phyloP scores from a whole-genome alignment of 2,797 vertebrate genomes.

The Molossus alvarezi region DNA sequence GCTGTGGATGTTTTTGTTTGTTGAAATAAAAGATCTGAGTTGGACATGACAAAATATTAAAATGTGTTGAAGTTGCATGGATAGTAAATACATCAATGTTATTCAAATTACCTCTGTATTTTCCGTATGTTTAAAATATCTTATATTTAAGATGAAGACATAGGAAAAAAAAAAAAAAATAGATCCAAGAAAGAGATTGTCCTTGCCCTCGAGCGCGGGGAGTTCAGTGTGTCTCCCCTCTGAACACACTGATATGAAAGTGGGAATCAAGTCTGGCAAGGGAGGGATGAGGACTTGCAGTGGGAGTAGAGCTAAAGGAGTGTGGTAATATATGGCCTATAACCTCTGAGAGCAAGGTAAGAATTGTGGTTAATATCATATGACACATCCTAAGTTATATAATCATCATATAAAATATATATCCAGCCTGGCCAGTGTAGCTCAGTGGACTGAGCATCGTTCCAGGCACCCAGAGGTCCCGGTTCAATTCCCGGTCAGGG shows the following conservation, averaged over 20 bases:
- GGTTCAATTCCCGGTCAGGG: no score
- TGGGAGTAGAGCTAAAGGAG: neutral
- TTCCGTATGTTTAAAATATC: neutral
- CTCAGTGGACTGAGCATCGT: no score
- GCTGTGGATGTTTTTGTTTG: neutral
- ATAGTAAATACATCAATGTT: neutral
- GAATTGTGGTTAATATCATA: neutral
- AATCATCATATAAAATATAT: conserved; percentile 30
- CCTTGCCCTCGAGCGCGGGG: neutral
- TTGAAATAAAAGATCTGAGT: conserved; percentile 28
- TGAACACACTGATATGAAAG: no score
- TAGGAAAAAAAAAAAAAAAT: neutral
- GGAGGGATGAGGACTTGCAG: neutral
- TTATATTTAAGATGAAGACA: neutral
- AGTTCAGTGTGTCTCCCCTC: neutral
- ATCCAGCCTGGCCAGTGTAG: no score
- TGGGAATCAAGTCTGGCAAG: neutral
- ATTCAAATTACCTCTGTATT: neutral
- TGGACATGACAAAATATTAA: conserved; percentile 3
- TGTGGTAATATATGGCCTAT: neutral
- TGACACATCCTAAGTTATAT: neutral
- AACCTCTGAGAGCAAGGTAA: neutral
- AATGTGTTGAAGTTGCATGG: neutral
- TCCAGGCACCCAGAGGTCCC: no score
- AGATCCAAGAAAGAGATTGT: neutral